Evolutionary conservation across 1,140 invertebrate genomes (phyloP).

Genomic region (Drosophila dunni): DNA sequence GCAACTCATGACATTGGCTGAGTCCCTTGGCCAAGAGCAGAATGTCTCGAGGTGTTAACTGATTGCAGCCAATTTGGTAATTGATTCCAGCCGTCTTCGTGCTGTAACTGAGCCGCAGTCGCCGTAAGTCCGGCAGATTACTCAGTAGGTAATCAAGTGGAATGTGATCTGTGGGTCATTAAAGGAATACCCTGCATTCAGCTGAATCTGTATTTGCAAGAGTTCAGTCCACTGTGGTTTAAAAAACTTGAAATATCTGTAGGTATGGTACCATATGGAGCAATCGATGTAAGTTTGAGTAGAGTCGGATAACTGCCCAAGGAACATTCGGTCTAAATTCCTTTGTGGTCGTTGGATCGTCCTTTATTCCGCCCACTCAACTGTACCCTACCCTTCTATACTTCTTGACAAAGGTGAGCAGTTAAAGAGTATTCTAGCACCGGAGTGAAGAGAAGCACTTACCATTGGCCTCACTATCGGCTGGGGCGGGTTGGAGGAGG

Average conservation of each 20-base stretch:
- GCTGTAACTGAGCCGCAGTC: slow-evolving; percentile 78
- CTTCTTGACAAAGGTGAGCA: too few species aligned
- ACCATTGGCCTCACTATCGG: slow-evolving; percentile 74
- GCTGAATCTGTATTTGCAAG: background rate
- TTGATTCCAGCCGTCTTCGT: slow-evolving; percentile 79
- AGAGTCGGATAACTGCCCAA: too few species aligned
- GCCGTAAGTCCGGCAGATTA: slow-evolving; percentile 82
- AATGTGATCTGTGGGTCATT: slow-evolving; percentile 78
- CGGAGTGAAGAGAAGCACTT: slow-evolving; percentile 16
- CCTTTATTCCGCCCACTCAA: too few species aligned
- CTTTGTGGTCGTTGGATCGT: too few species aligned
- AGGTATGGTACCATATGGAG: too few species aligned
- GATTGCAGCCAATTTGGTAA: slow-evolving; percentile 82
- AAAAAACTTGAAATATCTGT: too few species aligned
- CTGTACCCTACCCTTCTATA: too few species aligned
- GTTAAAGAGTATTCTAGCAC: background rate
- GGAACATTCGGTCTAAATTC: too few species aligned
- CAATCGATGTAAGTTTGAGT: too few species aligned
- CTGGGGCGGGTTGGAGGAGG: slow-evolving; percentile 70
- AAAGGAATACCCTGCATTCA: background rate
- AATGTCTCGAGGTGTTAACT: slow-evolving; percentile 72
- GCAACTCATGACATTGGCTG: slow-evolving; percentile 73
- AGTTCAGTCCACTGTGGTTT: too few species aligned
- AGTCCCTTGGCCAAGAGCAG: slow-evolving; percentile 70
- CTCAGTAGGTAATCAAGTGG: slow-evolving; percentile 84